Evolutionary conservation across 2,797 vertebrate genomes (phyloP).

Genomic region (Australoheros facetus): DNA sequence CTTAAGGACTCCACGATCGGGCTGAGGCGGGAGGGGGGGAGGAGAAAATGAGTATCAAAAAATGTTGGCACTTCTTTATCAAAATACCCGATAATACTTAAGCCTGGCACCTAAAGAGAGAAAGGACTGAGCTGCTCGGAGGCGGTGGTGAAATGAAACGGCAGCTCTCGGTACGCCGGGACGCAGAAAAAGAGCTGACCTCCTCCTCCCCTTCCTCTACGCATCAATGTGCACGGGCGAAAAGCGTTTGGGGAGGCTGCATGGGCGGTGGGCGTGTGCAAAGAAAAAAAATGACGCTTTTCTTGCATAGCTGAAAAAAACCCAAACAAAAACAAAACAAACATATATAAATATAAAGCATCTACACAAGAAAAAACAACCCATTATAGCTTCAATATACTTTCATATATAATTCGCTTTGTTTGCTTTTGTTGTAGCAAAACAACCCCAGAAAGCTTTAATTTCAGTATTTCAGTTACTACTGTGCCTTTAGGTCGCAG

Average conservation of each 20-base stretch:
- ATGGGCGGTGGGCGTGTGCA: slow-evolving; percentile 66
- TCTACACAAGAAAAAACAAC: not conserved
- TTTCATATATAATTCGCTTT: not conserved
- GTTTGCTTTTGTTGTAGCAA: not conserved
- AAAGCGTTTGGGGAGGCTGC: slow-evolving; percentile 51
- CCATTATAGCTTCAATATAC: not conserved
- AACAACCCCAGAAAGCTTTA: not conserved
- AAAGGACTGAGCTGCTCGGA: slow-evolving; percentile 43
- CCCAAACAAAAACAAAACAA: slow-evolving; percentile 2
- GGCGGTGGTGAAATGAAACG: slow-evolving; percentile 55
- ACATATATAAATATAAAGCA: not conserved
- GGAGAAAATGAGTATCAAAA: not conserved
- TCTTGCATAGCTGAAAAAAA: slow-evolving; percentile 25
- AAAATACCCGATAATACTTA: not conserved
- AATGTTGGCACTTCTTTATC: slow-evolving; percentile 47
- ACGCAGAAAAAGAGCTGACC: slow-evolving; percentile 34
- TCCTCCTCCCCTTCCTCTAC: slow-evolving; percentile 61
- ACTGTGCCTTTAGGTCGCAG: not conserved
- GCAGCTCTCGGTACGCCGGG: slow-evolving; percentile 47
- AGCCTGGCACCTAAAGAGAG: not conserved
- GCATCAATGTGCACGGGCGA: slow-evolving; percentile 65
- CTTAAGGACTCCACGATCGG: slow-evolving; percentile 16
- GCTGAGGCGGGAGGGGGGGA: not conserved
- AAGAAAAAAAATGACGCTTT: not conserved
- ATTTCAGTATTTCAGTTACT: not conserved